phyloP scores from a whole-genome alignment of 2,888 invertebrate species.

The Prosopocoilus inquinatus region DNA sequence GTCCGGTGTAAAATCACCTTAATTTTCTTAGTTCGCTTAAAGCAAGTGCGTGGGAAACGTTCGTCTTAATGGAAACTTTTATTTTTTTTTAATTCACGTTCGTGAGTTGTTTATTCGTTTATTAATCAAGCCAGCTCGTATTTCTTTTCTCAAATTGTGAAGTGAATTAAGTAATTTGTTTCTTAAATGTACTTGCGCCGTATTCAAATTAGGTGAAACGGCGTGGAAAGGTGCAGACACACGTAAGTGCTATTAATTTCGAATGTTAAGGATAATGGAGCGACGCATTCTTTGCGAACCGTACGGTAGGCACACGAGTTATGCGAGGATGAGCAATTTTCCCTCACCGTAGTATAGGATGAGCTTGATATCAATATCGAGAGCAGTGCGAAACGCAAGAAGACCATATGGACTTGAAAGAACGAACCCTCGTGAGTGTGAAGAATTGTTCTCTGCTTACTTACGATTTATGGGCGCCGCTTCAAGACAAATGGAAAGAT shows the following conservation, averaged over 20 bases:
- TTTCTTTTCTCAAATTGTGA: conserved; percentile 18
- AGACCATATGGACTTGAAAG: conserved; percentile 15
- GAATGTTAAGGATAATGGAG: background rate
- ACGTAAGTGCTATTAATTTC: conserved; percentile 16
- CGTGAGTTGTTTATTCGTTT: conserved; percentile 18
- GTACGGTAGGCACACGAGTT: background rate
- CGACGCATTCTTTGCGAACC: background rate
- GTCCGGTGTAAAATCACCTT: conserved; percentile 5
- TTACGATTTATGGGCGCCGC: conserved; percentile 72
- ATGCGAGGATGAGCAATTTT: conserved; percentile 13
- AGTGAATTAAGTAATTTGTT: conserved; percentile 25
- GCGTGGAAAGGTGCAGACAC: conserved; percentile 9
- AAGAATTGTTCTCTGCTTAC: conserved; percentile 59
- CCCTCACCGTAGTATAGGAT: conserved; percentile 3
- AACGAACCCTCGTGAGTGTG: conserved; percentile 31
- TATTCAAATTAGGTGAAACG: conserved; percentile 24
- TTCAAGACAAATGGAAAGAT: conserved; percentile 76
- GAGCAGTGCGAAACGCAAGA: conserved; percentile 10
- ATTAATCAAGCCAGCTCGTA: conserved; percentile 25
- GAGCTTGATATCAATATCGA: conserved; percentile 16
- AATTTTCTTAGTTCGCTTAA: conserved; percentile 11
- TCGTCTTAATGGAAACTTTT: conserved; percentile 7
- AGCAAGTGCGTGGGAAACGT: conserved; percentile 20
- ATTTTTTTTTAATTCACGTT: background rate
- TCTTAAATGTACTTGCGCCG: conserved; percentile 20